phyloP scores from a whole-genome alignment of 2,888 invertebrate genomes.

The Hirtodrosophila confusa region DNA sequence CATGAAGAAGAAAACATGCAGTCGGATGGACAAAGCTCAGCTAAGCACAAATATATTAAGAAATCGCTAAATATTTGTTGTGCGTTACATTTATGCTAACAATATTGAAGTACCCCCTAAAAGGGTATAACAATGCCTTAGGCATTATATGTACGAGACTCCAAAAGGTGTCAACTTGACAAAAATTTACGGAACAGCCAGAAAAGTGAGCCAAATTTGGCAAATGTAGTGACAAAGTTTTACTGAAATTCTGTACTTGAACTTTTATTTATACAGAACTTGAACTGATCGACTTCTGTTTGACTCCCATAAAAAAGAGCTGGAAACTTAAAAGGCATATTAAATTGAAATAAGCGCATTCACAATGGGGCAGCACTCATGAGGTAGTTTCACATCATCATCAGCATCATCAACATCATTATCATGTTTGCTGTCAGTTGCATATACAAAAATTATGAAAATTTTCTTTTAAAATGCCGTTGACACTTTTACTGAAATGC shows the following conservation, averaged over 20 bases:
- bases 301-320: slow-evolving; percentile 12
- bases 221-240: slow-evolving; percentile 18
- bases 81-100: background rate
- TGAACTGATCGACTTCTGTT: slow-evolving; percentile 19
- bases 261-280: slow-evolving; percentile 2
- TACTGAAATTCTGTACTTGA: background rate
- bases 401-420: background rate
- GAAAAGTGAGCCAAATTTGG: slow-evolving; percentile 20
- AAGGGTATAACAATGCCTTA: slow-evolving; percentile 1
- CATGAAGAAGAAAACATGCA: no score
- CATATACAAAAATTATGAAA: slow-evolving; percentile 53
- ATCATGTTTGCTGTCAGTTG: slow-evolving; percentile 49
- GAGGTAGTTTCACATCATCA: background rate
- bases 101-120: background rate
- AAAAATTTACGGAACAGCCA: slow-evolving; percentile 16
- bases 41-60: no score
- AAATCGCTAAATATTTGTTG: no score
- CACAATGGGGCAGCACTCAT: slow-evolving; percentile 3
- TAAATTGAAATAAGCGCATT: slow-evolving; percentile 30
- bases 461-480: slow-evolving; percentile 51
- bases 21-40: no score
- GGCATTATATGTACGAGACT: background rate
- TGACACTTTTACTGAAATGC: slow-evolving; percentile 56
- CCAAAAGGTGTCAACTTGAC: slow-evolving; percentile 24
- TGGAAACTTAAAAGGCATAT: slow-evolving; percentile 17